phyloP scores from a whole-genome alignment of 2,113 vertebrate species.

The Mystacornis crossleyi region DNA sequence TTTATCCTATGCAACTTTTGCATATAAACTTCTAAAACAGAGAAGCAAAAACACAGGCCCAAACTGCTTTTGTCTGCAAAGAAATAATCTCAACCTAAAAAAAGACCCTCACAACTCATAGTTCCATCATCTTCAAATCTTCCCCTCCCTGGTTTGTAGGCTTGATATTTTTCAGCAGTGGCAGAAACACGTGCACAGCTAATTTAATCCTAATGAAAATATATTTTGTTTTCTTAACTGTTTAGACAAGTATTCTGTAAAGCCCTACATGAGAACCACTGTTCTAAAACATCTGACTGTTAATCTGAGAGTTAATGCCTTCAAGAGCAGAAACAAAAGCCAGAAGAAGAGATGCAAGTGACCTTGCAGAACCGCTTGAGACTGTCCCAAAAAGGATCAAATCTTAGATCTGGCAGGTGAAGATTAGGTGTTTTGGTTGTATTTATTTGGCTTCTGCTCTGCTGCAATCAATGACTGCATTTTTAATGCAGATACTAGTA shows the following conservation, averaged over 20 bases:
- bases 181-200: background rate
- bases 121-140: background rate
- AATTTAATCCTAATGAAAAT: background rate
- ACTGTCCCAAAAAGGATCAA: background rate
- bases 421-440: background rate
- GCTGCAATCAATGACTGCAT: background rate
- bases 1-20: background rate
- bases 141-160: background rate
- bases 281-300: background rate
- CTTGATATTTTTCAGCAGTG: background rate
- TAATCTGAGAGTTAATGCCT: background rate
- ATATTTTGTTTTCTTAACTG: background rate
- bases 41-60: background rate
- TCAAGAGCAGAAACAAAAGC: background rate
- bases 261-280: background rate
- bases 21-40: background rate
- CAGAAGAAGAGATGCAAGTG: background rate
- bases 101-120: accelerated
- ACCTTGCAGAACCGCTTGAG: background rate
- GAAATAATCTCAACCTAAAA: background rate
- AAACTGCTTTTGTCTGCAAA: background rate
- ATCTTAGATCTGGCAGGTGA: background rate
- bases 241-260: background rate
- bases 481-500: background rate
- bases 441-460: background rate